These are phyloP conservation scores for Vulpes ferrilata DNA, from an alignment of 2,113 vertebrate genomes.

Conservation along the genomic window DNA sequence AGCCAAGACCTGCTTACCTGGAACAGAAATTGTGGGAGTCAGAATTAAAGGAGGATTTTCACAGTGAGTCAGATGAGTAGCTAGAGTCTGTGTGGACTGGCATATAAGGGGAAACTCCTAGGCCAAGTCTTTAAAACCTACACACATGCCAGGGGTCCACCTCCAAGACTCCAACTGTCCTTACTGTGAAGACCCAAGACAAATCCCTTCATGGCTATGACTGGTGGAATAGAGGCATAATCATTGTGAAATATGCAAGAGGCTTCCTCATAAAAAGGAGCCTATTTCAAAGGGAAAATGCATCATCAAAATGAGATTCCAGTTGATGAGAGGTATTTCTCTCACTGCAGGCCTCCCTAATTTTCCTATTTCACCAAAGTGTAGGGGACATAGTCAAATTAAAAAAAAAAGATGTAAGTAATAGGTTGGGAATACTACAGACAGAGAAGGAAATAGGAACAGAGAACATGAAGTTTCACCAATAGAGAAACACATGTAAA, in stretches of 20 bases:
- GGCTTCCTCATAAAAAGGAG: background rate
- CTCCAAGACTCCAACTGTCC: accelerated
- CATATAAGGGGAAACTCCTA: background rate
- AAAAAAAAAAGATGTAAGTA: background rate
- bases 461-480: no score
- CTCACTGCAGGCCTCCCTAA: background rate
- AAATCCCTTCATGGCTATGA: background rate
- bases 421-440: background rate
- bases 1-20: background rate
- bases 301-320: background rate
- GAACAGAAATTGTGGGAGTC: background rate
- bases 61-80: background rate
- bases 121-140: background rate
- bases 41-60: background rate
- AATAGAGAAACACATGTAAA: background rate
- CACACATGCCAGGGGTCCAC: accelerated
- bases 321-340: background rate
- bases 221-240: background rate
- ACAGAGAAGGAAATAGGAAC: background rate
- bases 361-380: background rate
- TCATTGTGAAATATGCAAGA: background rate
- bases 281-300: background rate
- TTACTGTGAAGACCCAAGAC: background rate
- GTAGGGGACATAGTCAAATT: background rate
- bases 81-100: no score